Conservation (phyloP, 2,797 vertebrate species). For the Pitangus sulphuratus region DNA sequence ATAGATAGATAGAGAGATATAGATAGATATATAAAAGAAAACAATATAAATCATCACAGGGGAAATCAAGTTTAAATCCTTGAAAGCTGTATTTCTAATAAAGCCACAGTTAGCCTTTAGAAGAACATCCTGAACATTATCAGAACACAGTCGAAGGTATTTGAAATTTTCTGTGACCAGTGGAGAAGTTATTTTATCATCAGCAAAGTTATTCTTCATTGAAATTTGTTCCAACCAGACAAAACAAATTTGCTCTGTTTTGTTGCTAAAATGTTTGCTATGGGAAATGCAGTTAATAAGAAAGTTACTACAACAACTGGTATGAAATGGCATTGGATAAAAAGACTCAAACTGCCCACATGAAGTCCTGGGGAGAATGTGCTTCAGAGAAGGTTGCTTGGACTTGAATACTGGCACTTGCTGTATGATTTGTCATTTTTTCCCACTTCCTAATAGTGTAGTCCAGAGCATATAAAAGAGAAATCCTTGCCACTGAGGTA, state of each 20-base stretch:
- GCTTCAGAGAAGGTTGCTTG: background rate
- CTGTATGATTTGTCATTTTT: background rate
- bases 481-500: background rate
- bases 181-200: background rate
- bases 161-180: background rate
- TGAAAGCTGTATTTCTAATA: background rate
- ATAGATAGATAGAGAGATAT: too few species aligned
- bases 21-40: background rate
- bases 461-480: background rate
- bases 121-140: background rate
- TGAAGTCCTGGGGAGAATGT: background rate
- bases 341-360: background rate
- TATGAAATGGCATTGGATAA: background rate
- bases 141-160: background rate
- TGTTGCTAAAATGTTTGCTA: background rate
- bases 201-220: background rate
- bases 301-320: background rate
- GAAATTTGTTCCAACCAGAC: background rate
- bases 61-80: background rate
- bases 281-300: background rate
- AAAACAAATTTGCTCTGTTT: background rate
- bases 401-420: background rate
- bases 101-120: background rate
- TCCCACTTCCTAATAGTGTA: background rate
- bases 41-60: too few species aligned